Percentiles rank a stretch among this genome's conserved stretches.
These are phyloP conservation scores for Rhimphoctona megacephalus DNA, from an alignment of 2,888 invertebrate species.

Conservation along the genomic window DNA sequence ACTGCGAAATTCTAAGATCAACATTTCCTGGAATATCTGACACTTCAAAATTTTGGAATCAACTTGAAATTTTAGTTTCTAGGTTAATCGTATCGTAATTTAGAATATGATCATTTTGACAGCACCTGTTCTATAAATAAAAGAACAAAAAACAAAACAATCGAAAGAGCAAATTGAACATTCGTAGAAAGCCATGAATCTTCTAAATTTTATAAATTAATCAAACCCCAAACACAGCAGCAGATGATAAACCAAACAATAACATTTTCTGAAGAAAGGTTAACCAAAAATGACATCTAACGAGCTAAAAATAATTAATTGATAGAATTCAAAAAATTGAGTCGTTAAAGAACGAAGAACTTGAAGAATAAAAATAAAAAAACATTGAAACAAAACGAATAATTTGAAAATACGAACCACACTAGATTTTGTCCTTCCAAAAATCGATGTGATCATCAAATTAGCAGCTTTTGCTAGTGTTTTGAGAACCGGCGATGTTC, in stretches of 20 bases:
- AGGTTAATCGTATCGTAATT: slow-evolving; percentile 41
- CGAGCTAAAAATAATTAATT: neutral
- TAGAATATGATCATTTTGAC: slow-evolving; percentile 30
- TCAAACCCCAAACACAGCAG: no score
- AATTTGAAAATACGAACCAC: slow-evolving; percentile 9
- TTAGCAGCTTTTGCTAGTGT: slow-evolving; percentile 68
- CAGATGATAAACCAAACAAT: neutral
- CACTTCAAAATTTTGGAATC: neutral
- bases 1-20: neutral
- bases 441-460: slow-evolving; percentile 65
- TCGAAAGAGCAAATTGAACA: neutral
- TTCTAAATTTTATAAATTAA: no score
- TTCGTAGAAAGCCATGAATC: slow-evolving; percentile 16
- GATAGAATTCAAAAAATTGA: neutral
- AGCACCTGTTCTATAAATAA: slow-evolving; percentile 27
- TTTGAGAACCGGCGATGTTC: slow-evolving; percentile 62
- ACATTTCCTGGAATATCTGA: neutral
- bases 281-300: neutral
- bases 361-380: neutral
- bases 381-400: neutral
- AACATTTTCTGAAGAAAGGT: neutral
- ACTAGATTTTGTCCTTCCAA: slow-evolving; percentile 52
- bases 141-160: slow-evolving; percentile 41
- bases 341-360: neutral
- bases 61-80: slow-evolving; percentile 52